Percentiles rank a stretch among this genome's conserved stretches.
These are phyloP conservation scores for Kradibia gibbosae DNA, from an alignment of 1,140 invertebrate species.

Conservation along the genomic window DNA sequence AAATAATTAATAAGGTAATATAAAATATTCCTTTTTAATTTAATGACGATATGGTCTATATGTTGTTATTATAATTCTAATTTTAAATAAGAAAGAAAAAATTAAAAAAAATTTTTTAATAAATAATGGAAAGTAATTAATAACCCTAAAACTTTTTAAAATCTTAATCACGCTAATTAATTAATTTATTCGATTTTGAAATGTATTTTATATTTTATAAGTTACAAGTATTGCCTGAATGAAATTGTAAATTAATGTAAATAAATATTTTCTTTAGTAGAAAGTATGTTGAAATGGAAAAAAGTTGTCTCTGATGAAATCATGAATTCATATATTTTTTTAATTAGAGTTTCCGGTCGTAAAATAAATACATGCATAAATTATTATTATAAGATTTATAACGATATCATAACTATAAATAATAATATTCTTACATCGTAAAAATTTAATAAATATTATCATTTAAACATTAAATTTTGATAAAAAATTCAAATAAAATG, in stretches of 20 bases:
- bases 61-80: no score
- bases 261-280: background rate
- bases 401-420: background rate
- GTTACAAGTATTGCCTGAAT: background rate
- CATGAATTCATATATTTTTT: background rate
- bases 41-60: background rate
- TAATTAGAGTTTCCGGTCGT: background rate
- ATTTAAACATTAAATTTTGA: background rate
- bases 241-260: background rate
- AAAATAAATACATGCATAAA: no score
- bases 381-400: background rate
- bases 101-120: no score
- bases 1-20: background rate
- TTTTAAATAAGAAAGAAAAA: no score
- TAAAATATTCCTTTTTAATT: background rate
- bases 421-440: background rate
- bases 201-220: no score
- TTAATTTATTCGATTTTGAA: no score
- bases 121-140: no score
- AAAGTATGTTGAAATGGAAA: background rate
- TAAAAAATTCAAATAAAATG: background rate
- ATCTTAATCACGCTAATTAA: no score
- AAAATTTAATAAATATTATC: background rate
- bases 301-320: background rate
- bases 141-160: no score